Base-by-base conservation (phyloP, 2,797 vertebrate species). In the Perodicticus potto region DNA sequence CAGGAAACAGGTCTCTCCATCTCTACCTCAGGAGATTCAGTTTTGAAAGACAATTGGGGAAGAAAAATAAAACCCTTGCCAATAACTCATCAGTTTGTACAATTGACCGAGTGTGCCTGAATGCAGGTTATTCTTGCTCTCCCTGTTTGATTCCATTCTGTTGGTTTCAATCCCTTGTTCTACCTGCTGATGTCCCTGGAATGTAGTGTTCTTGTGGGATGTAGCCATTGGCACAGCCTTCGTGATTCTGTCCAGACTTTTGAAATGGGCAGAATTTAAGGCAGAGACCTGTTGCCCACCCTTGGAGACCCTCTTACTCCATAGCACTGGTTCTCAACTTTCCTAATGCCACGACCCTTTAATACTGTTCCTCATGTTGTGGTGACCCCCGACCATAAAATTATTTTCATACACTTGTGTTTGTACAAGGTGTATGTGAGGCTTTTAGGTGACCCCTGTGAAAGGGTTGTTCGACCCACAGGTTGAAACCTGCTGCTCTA, bases 81-180 rank as follows among this genome's bases (percentile, higher is more conserved):
- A 20, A 2, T 22, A 12, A 45, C 49, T 19, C 16, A 34, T 74
- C 67, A 5, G 34, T 20, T 34, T 22, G 37, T 13, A n/a, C 43
- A 4, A 4, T 1, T 3, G 37, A 34, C 29, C 43, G 17, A 57
- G 4, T 0, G 43, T 3, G 0, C 76, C 16, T 10, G 40, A 5
- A 3, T 5, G 70, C 86, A 43, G 61, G 23, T 7, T 16, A 9
- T 19, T 77, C 69, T 11, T 7, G 27, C 49, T 57, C 16, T 32
- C 49, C 73, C n/a, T 7, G 34, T 40, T 63, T n/a, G 0, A 0
- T 25, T 10, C 67, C 32, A 0, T 9, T 29, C 55, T 72, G 80
- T 14, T 19, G 5, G 27, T 23, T 17, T 81, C 49, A 3, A 61
- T 19, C 40, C 37, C 78, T 45, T 2, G 17, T 34, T 40, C 74